phyloP scores from a whole-genome alignment of 2,888 invertebrate species.

The Myathropa florea region DNA sequence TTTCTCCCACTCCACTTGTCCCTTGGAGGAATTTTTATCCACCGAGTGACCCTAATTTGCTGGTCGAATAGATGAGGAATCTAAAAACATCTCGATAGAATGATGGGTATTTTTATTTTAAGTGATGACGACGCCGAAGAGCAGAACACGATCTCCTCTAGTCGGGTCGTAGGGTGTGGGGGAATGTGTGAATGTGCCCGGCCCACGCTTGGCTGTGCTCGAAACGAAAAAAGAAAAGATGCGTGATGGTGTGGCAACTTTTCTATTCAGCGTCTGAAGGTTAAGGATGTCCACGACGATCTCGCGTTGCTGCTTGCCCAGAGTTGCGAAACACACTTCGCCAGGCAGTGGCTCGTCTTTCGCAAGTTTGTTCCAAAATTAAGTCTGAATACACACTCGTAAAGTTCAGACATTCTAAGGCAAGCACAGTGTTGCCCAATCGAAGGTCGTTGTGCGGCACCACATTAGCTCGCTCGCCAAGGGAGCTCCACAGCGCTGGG shows the following conservation, averaged over 20 bases:
- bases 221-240: neutral
- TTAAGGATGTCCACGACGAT: constrained; percentile 34
- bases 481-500: no score
- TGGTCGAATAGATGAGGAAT: neutral
- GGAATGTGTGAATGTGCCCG: neutral
- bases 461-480: no score
- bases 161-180: neutral
- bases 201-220: constrained; percentile 10
- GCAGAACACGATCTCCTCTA: neutral
- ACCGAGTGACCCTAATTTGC: constrained; percentile 22
- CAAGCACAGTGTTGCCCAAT: neutral
- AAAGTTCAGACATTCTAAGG: neutral
- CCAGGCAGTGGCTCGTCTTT: neutral
- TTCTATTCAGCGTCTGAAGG: constrained; percentile 31
- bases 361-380: constrained; percentile 30
- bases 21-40: constrained; percentile 4
- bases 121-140: constrained; percentile 22
- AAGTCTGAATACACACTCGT: neutral
- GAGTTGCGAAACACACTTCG: constrained; percentile 23
- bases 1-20: neutral
- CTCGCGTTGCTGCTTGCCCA: neutral
- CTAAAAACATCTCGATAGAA: neutral
- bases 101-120: constrained; percentile 15
- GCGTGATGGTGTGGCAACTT: neutral
- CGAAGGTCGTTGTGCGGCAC: neutral